phyloP scores from a whole-genome alignment of 2,888 invertebrate species.

The Globia sparganii region DNA sequence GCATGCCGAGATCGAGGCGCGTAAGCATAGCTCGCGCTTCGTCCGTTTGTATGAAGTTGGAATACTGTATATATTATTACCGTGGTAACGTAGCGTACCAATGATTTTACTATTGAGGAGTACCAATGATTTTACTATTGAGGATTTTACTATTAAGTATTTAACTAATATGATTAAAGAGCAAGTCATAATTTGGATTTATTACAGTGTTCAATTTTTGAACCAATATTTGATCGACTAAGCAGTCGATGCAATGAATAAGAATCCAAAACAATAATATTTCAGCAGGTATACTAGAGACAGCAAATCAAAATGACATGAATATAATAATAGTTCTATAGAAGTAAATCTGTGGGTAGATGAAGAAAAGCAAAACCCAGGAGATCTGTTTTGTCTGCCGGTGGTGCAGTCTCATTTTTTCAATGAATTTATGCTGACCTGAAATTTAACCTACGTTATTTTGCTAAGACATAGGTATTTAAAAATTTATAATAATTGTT shows the following conservation, averaged over 20 bases:
- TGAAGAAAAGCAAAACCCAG: not conserved
- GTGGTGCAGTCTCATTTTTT: not conserved
- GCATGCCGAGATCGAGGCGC: too few relatives aligned
- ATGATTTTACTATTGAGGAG: slow-evolving; percentile 1
- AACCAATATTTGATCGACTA: too few relatives aligned
- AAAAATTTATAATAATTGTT: too few relatives aligned
- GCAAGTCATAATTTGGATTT: not conserved
- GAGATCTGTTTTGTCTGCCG: not conserved
- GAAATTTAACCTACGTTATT: not conserved
- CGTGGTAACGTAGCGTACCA: not conserved
- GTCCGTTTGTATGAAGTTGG: too few relatives aligned
- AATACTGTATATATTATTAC: too few relatives aligned
- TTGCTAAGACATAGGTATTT: not conserved
- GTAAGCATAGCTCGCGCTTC: too few relatives aligned
- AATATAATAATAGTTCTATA: not conserved
- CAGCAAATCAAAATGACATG: not conserved
- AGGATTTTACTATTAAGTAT: too few relatives aligned
- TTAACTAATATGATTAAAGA: too few relatives aligned
- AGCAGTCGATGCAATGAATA: slow-evolving; percentile 4
- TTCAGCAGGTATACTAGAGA: not conserved
- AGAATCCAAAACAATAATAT: not conserved
- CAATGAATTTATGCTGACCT: not conserved
- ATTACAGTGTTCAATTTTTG: not conserved
- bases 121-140: too few relatives aligned
- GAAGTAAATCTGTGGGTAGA: not conserved